Percentiles rank a stretch among this genome's conserved stretches.
Conservation (phyloP, 30 jellyfish, hydroid and myxozoan genomes). For the Hydractinia symbiolongicarpus region DNA sequence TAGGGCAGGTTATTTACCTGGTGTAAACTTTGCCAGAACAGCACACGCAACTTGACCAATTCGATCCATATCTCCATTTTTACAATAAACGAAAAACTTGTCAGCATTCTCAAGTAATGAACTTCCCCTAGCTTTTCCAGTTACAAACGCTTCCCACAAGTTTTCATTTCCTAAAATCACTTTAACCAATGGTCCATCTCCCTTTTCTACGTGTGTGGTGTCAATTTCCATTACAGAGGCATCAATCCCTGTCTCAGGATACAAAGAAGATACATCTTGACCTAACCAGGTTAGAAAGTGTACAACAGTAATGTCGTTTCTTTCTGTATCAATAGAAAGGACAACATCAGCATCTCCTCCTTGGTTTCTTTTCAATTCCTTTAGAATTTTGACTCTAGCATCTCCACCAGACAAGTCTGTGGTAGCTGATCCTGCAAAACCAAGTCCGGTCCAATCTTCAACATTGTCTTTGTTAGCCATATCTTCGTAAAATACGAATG, state of each 20-base stretch:
- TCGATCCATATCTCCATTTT: constrained; percentile 1
- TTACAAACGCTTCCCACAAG: constrained; percentile 2
- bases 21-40: neutral
- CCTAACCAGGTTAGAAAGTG: neutral
- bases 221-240: neutral
- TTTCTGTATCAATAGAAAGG: neutral
- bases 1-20: neutral
- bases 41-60: neutral
- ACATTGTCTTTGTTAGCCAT: too few species aligned
- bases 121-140: neutral
- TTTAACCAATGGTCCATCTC: neutral
- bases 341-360: neutral
- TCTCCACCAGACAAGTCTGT: too few species aligned
- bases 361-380: neutral
- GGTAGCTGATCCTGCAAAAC: too few species aligned
- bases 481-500: too few species aligned
- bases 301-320: neutral
- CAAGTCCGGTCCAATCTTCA: too few species aligned
- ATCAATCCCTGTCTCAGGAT: neutral
- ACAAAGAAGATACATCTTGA: neutral
- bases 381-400: too few species aligned
- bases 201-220: neutral
- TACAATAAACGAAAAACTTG: constrained; percentile 3
- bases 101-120: neutral
- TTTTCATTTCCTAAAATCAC: neutral